Evolutionary conservation across 2,888 invertebrate genomes (phyloP), one percentile per base, ranked within the genome.

Genomic region (Cecidostiba fungosa): DNA sequence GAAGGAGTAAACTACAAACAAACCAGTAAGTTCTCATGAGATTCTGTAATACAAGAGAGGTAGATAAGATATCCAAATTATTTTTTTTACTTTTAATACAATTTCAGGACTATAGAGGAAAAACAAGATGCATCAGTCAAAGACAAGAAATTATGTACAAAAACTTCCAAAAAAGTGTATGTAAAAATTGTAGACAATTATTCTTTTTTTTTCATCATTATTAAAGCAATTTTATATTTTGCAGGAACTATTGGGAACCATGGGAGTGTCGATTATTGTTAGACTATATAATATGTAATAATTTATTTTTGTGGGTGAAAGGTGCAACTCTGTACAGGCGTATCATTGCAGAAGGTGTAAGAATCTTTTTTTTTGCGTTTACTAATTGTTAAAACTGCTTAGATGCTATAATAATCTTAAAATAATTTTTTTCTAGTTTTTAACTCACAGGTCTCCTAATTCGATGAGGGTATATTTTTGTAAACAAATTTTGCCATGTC

Each of bases 241-340:
- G 0, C 47, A 81, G 78, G 10, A 62, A 12, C 50, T 0, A 0
- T 14, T 87, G 84, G 84, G 82, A 85, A 32, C 82, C 76, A 19
- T 87, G 87, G 87, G 87, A 87, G 77, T 69, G 59, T 50, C 32
- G 81, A 26, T 26, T 77, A 1, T 10, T 87, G 6, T 29, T 87
- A 47, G 86, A 87, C 74, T 87, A 87, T 73, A 85, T 86, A 62
- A 85, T 87, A 59, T 50, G 70, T 54, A 79, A 87, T 73, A 70
- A 82, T 19, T 19, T 73, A 10, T 82, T 80, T 54, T 8, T 14
- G 14, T 70, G 16, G 23, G 72, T 29, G 14, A 87, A 87, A 80
- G 77, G 86, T 66, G 77, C 86, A 12, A 86, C 59, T 66, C 59
- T 86, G n/a, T 87, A 73, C n/a, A 85, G 70, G 39, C 82, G 77